phyloP scores from a whole-genome alignment of 2,113 vertebrate genomes.

The Halichoerus grypus region DNA sequence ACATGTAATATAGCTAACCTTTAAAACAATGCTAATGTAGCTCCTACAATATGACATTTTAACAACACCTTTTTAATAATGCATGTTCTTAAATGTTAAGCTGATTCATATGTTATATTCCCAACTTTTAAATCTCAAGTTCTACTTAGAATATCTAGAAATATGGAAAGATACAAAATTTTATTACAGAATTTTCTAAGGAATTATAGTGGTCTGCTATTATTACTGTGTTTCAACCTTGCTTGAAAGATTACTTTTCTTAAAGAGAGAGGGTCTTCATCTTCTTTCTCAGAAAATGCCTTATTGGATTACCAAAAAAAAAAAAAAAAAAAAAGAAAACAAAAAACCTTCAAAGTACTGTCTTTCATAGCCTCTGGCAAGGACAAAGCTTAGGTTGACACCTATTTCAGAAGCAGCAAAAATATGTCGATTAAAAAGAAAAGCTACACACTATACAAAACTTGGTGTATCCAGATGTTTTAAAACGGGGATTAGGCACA shows the following conservation, averaged over 20 bases:
- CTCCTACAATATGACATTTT: constrained; percentile 81
- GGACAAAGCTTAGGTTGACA: constrained; percentile 81
- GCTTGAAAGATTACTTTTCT: constrained; percentile 67
- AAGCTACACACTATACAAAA: not conserved
- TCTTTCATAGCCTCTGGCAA: constrained; percentile 85
- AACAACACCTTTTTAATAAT: constrained; percentile 84
- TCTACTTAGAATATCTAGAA: constrained; percentile 70
- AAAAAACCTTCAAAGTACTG: constrained; percentile 82
- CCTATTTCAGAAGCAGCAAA: constrained; percentile 71
- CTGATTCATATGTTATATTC: constrained; percentile 65
- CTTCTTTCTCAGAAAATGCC: constrained; percentile 74
- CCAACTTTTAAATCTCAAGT: constrained; percentile 74
- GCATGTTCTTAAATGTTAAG: constrained; percentile 80
- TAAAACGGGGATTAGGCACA: not conserved
- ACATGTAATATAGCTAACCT: constrained; percentile 82
- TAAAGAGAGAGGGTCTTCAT: constrained; percentile 13
- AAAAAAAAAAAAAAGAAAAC: not conserved
- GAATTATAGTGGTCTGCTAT: constrained; percentile 71
- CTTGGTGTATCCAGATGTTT: constrained; percentile 27
- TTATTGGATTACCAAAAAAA: constrained; percentile 65
- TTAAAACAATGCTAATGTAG: constrained; percentile 83
- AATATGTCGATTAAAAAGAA: constrained; percentile 64
- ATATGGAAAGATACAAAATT: constrained; percentile 72
- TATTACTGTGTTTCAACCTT: constrained; percentile 61
- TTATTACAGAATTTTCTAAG: constrained; percentile 68